Base-by-base conservation (phyloP, 2,797 vertebrate species). In the Eospalax fontanierii region DNA sequence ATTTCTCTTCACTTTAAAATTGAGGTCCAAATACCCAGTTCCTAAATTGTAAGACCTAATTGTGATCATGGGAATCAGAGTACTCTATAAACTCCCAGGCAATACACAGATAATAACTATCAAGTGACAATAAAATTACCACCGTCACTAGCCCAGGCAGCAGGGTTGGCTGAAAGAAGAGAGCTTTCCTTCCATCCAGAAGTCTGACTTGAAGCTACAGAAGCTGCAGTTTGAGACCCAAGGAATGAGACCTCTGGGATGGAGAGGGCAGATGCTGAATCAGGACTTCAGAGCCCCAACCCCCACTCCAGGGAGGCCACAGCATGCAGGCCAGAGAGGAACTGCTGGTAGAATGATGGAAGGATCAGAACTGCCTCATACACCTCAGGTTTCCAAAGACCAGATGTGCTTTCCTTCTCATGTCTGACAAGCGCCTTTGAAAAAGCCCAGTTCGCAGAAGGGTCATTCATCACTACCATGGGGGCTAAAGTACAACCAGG, bases 161-260 rank as follows among this genome's bases (percentile, higher is more conserved):
- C 18, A 59, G 57, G 6, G 43, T n/a, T 28, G 7, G 18, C 24
- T 65, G 71, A 21, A 71, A 46, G 26, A 50, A 63, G 12, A 84
- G n/a, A 63, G 10, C 3, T 89, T 81, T 93, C 85, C 46, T 96
- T n/a, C 28, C 78, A 68, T 61, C 38, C 43, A 66, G 70, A 94
- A 94, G 30, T 87, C 40, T 92, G 87, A 91, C 11, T 78, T 94
- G 88, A 91, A 73, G 94, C 80, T 57, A 79, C 93, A 89, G 79
- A 88, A 50, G 43, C 65, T 90, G 83, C 54, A 90, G 43, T 26
- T 9, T 70, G 66, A 96, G 63, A 38, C 57, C 79, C 92, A 35
- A 94, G 70, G 63, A 91, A 93, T 74, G 74, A 93, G 43, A 33
- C 33, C 46, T 90, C 71, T 87, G 61, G 26, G 71, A 68, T 57